phyloP scores from a whole-genome alignment of 2,113 vertebrate species.

The Garra rufa region DNA sequence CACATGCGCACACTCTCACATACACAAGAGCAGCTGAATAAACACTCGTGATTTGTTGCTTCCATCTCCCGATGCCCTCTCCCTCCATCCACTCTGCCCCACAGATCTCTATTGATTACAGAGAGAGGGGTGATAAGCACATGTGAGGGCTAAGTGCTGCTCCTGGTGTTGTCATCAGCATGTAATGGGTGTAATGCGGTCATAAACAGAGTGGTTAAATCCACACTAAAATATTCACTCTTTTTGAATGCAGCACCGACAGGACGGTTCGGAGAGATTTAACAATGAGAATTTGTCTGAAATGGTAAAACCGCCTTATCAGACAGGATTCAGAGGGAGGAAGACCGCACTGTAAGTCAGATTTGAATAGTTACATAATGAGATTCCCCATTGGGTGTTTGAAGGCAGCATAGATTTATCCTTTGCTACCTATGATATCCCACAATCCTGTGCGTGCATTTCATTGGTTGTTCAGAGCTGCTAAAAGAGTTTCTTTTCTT shows the following conservation, averaged over 20 bases:
- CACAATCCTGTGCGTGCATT: neutral
- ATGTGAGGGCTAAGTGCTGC: neutral
- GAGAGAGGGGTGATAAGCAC: slow-evolving; percentile 41
- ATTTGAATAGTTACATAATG: neutral
- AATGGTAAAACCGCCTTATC: neutral
- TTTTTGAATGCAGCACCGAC: neutral
- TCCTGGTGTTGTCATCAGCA: slow-evolving; percentile 18
- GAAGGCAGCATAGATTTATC: neutral
- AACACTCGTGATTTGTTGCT: slow-evolving; percentile 82
- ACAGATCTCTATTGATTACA: slow-evolving; percentile 55
- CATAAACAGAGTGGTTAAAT: slow-evolving; percentile 12
- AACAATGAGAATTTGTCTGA: neutral
- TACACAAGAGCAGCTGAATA: slow-evolving; percentile 77
- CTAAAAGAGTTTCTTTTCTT: neutral
- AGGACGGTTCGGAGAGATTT: neutral
- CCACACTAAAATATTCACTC: slow-evolving; percentile 35
- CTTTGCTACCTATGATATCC: neutral
- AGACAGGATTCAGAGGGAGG: neutral
- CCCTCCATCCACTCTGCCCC: slow-evolving; percentile 37
- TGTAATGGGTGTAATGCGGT: neutral
- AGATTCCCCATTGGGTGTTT: neutral
- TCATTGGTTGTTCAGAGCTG: neutral
- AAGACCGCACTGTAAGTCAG: neutral
- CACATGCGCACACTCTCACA: slow-evolving; percentile 72
- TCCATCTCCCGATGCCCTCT: slow-evolving; percentile 77